Base-by-base conservation (phyloP, 2,888 invertebrate genomes). In the Phlogophora meticulosa region DNA sequence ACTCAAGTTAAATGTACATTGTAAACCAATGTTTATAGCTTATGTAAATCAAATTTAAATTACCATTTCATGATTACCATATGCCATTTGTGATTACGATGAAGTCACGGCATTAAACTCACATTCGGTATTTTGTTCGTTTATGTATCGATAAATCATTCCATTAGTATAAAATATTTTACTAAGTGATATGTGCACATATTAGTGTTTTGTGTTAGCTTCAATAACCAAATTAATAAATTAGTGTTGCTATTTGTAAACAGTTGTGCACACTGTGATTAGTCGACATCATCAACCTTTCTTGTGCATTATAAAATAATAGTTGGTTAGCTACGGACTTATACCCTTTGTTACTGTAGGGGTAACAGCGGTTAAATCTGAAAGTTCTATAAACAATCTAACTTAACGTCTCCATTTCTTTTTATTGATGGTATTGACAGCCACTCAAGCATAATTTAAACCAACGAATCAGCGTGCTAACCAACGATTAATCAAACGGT, bases 21-120 rank as follows among this genome's bases (percentile, higher is more conserved):
- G 53, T 67, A 76, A 81, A 79, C 67, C 11, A 81, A 65, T 63
- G 65, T 78, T 81, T 75, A 78, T 65, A 24, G 66, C 53, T 49
- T 64, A 73, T 76, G 72, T 78, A 78, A 82, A 78, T 72, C 48
- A 66, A 60, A 51, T 59, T 67, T 71, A 67, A 78, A 78, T 76
- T 81, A 67, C 59, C 69, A 65, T 68, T 68, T 66, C 53, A 70
- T 62, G 70, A 78, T 82, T 81, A 82, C 78, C 80, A 82, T 83
- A 83, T 73, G 73, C 76, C 71, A 81, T 78, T 73, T 76, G 69
- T 72, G 81, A 83, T 81, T 69, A 67, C 68, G 64, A 58, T 43
- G 64, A 63, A 78, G 75, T 71, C 81, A 75, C 68, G 81, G 72
- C 78, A 78, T 82, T 82, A 80, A 78, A 70, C 72, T 80, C 55